Base-by-base conservation (phyloP, 2,113 vertebrate species). In the Lasiurus borealis region DNA sequence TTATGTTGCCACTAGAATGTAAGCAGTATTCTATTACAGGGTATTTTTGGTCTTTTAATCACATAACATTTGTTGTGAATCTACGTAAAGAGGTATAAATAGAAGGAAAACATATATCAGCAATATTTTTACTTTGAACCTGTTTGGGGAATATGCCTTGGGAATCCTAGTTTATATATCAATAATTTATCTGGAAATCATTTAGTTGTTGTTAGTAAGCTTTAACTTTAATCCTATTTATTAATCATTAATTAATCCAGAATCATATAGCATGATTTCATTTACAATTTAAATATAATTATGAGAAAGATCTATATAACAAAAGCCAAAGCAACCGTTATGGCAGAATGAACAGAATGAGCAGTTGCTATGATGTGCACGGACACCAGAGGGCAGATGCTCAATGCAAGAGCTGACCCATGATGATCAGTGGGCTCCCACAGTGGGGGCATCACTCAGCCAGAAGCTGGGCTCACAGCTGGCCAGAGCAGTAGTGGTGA, bases 251-350 rank as follows among this genome's bases (percentile, higher is more conserved):
- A 29, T 25, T n/a, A 86, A 2, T 76, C 5, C 5, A 77, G 27
- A 91, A 85, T 69, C 9, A 23, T 27, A 82, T 89, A 31, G 91
- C 73, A 77, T 69, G 4, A 66, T 64, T 64, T 78, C 13, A n/a
- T 18, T 90, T 27, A 92, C 75, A 73, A n/a, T 64, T 29, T 50
- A 52, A 90, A 31, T 75, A n/a, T 48, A 84, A 23, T 36, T 52
- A 2, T 85, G 15, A 81, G 82, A 89, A 62, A 57, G 68, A 57
- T 57, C 54, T 21, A 57, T 57, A 57, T 57, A 57, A 57, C 21
- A 57, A 57, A 57, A 57, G 54, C 54, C 54, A 21, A 57, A 57
- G 54, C 54, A 54, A 21, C 19, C 0, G 0, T 57, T 57, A 57
- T 8, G 19, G 19, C 0, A 0, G 6, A 57, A 57, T 21, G 54